A percentile compares a stretch with the other conserved stretches of the same genome.
phyloP scores from a whole-genome alignment of 1,140 invertebrate genomes.

The Whitmania pigra region DNA sequence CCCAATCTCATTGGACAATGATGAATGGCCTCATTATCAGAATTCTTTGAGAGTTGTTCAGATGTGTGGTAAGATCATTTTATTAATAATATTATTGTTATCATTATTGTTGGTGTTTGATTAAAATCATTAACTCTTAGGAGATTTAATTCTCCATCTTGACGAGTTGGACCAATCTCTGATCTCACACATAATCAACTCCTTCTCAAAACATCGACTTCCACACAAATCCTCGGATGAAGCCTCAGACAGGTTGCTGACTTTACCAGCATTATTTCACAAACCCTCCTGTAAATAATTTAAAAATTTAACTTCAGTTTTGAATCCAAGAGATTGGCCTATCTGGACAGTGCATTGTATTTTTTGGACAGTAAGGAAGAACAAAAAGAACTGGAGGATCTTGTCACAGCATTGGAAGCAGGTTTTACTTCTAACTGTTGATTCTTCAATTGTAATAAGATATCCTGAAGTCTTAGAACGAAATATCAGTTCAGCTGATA shows the following conservation, averaged over 20 bases:
- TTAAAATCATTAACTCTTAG: slow-evolving; percentile 23
- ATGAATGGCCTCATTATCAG: slow-evolving; percentile 44
- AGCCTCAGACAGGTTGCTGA: neutral
- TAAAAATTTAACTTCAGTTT: neutral
- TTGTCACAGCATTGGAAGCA: neutral
- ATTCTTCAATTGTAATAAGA: neutral
- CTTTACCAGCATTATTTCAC: neutral
- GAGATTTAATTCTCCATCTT: slow-evolving; percentile 49
- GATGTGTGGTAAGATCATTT: slow-evolving; percentile 33
- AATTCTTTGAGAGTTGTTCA: slow-evolving; percentile 41
- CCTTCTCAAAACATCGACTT: too few relatives aligned
- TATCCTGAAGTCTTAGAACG: neutral
- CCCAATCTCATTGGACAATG: slow-evolving; percentile 29
- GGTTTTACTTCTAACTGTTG: neutral
- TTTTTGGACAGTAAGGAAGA: neutral
- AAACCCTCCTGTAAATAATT: neutral
- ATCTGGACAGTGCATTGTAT: neutral
- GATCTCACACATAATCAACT: slow-evolving; percentile 30
- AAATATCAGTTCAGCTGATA: neutral
- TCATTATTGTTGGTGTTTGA: neutral
- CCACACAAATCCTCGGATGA: too few relatives aligned
- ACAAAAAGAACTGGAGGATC: neutral
- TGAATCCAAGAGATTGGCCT: neutral
- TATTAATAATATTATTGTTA: neutral
- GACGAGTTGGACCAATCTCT: slow-evolving; percentile 40